These are phyloP conservation scores for Onchidella celtica DNA, from an alignment of 2,888 invertebrate species.

Conservation along the genomic window DNA sequence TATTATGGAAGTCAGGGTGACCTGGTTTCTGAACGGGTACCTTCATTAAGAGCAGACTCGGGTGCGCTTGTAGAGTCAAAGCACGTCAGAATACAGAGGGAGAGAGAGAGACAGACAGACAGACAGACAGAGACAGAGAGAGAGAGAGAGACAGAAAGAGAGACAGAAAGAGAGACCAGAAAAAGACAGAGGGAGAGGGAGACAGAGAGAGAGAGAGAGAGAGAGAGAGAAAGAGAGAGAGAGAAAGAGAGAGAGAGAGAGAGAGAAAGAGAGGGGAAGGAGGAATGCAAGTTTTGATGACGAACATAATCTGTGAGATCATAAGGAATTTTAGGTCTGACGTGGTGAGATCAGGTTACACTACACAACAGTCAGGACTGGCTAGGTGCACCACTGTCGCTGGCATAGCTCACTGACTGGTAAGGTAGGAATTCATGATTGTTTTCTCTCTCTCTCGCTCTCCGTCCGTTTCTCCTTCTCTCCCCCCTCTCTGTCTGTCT, in stretches of 20 bases:
- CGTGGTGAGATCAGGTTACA: too few species aligned
- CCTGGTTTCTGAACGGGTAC: too few species aligned
- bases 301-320: background rate
- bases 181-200: background rate
- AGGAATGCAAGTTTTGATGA: background rate
- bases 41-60: too few species aligned
- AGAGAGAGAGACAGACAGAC: background rate
- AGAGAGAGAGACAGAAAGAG: conserved; percentile 2
- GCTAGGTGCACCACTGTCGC: too few species aligned
- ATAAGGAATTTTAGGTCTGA: too few species aligned
- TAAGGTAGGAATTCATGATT: too few species aligned
- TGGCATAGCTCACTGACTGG: too few species aligned
- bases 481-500: background rate
- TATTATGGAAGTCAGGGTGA: too few species aligned
- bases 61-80: too few species aligned
- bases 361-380: too few species aligned
- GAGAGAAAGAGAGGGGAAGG: background rate
- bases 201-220: conserved; percentile 1
- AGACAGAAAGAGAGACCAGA: background rate
- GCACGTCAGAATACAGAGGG: background rate
- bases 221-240: conserved; percentile 1
- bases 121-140: conserved; percentile 1
- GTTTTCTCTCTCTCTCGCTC: too few species aligned
- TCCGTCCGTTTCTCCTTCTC: too few species aligned
- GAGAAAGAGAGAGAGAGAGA: background rate